Conservation (phyloP, 2,888 invertebrate genomes). For the Sthenelais limicola region DNA sequence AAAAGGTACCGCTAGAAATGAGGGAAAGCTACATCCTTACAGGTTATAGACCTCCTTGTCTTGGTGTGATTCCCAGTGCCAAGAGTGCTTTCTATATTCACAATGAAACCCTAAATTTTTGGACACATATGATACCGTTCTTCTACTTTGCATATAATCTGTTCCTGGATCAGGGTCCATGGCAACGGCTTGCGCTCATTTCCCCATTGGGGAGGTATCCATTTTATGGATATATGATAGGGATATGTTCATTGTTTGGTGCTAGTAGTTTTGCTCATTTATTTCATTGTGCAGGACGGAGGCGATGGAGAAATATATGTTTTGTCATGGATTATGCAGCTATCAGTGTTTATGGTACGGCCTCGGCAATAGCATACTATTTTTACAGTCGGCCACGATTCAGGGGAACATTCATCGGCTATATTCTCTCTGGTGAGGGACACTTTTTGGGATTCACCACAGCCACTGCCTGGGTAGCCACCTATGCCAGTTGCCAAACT, state of each 20-base stretch:
- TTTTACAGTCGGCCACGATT: constrained; percentile 70
- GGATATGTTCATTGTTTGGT: constrained; percentile 35
- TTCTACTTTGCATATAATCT: constrained; percentile 67
- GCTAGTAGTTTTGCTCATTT: constrained; percentile 40
- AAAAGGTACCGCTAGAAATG: constrained; percentile 38
- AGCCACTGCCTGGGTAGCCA: constrained; percentile 64
- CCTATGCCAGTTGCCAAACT: constrained; percentile 69
- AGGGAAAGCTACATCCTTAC: constrained; percentile 36
- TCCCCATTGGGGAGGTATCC: constrained; percentile 21
- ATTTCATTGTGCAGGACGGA: constrained; percentile 16
- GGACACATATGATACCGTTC: constrained; percentile 74
- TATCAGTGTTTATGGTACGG: constrained; percentile 72
- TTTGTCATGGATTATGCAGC: constrained; percentile 74
- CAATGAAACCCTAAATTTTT: constrained; percentile 74
- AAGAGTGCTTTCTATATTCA: constrained; percentile 37
- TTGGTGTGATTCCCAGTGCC: constrained; percentile 8
- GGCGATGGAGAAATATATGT: constrained; percentile 43
- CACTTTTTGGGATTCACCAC: constrained; percentile 64
- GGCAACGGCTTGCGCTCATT: constrained; percentile 14
- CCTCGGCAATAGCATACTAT: constrained; percentile 67
- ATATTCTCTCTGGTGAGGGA: constrained; percentile 49
- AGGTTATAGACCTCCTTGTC: constrained; percentile 37
- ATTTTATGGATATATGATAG: constrained; percentile 41
- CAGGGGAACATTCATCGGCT: constrained; percentile 55
- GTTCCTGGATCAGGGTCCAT: constrained; percentile 24